Evolutionary conservation across 2,888 invertebrate species (phyloP).

Genomic region (Desoria tigrina): DNA sequence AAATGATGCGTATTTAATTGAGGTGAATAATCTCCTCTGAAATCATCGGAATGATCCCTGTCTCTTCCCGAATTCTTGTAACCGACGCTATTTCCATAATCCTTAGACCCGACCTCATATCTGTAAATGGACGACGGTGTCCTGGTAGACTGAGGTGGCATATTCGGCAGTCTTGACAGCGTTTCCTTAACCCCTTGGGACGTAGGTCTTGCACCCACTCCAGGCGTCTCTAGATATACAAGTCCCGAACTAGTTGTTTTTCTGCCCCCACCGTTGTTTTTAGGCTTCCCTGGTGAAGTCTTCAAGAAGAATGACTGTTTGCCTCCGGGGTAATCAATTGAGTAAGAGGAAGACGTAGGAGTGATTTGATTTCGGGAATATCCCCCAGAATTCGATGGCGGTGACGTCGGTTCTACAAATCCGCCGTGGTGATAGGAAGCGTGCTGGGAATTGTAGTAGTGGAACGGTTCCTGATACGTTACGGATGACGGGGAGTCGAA

Average conservation of each 20-base stretch:
- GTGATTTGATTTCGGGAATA: slow-evolving; percentile 2
- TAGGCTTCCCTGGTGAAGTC: not conserved
- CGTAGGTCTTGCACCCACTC: slow-evolving; percentile 39
- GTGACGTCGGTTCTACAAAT: not conserved
- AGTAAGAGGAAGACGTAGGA: slow-evolving; percentile 18
- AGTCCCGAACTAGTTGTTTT: slow-evolving; percentile 35
- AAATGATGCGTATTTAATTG: slow-evolving; percentile 18
- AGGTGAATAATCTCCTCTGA: slow-evolving; percentile 17
- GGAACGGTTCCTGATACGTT: slow-evolving; percentile 30
- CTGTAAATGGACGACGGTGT: slow-evolving; percentile 34
- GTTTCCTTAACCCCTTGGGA: slow-evolving; percentile 43
- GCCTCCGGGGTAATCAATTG: slow-evolving; percentile 23
- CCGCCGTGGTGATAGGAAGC: slow-evolving; percentile 29
- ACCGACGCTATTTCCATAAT: slow-evolving; percentile 48
- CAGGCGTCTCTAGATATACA: slow-evolving; percentile 44
- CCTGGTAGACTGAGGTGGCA: not conserved
- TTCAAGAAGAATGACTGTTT: slow-evolving; percentile 12
- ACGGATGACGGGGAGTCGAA: not conserved
- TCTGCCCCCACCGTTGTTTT: slow-evolving; percentile 6
- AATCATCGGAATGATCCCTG: not conserved
- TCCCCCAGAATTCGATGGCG: slow-evolving; percentile 23
- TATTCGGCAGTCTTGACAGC: slow-evolving; percentile 37
- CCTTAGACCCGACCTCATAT: slow-evolving; percentile 47
- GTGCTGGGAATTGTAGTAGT: slow-evolving; percentile 42
- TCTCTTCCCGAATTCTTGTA: slow-evolving; percentile 27